Evolutionary conservation across 2,888 invertebrate species (phyloP), one percentile per base, ranked within the genome.

Genomic region (Colostygia pectinataria): DNA sequence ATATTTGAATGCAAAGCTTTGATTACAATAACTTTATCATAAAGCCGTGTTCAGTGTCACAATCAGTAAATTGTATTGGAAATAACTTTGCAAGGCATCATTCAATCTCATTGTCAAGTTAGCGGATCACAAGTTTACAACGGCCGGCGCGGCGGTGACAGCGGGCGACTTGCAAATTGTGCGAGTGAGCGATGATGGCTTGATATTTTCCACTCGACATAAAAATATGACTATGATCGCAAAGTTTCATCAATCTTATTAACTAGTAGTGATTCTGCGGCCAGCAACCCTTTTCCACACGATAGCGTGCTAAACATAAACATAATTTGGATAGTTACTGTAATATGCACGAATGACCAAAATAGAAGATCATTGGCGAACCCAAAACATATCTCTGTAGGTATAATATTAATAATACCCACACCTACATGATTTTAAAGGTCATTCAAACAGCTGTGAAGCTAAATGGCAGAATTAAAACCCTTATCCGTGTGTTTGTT

Each of bases 141-240:
- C n/a, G n/a, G n/a, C n/a, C n/a, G n/a, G n/a, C n/a, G n/a, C n/a
- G n/a, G 24, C 48, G 29, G n/a, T 47, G 59, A 63, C 65, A 61
- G 62, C 60, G 59, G 59, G 18, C 57, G 59, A 61, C 68, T 66
- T 67, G 65, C 58, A 74, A 72, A 69, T 71, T 72, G 63, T 63
- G 54, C 59, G 41, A 36, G 43, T 71, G 74, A 75, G 65, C 59
- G 73, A 73, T 59, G 73, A 73, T 74, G 53, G 60, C 56, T 53
- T 59, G 54, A 54, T 54, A 60, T 59, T 61, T 61, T 55, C 53
- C 40, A 53, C 43, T 48, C 51, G 51, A 64, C 57, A 63, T 58
- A 53, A 59, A 62, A 64, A 66, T 61, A 59, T 58, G 54, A 41
- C 51, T 45, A n/a, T 25, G 36, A 40, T 37, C 32, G 28, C 41